Evolutionary conservation across 2,888 invertebrate genomes (phyloP), one percentile per base, ranked within the genome.

Genomic region (Noctua fimbriata): DNA sequence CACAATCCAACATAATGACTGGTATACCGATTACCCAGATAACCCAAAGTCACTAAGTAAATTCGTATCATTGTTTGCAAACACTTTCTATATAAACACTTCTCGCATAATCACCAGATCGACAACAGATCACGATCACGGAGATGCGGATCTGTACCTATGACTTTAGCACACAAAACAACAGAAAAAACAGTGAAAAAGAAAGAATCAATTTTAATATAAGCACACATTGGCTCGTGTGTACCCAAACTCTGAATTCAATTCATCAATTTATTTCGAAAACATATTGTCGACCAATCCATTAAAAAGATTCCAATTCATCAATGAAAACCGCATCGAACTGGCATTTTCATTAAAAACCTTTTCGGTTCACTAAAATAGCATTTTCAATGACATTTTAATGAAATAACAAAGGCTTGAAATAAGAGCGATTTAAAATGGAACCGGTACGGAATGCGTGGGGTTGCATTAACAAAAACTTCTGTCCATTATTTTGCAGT

Each of bases 381-480:
- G 60, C 65, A 63, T 47, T 63, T 44, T 21, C 63, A 67, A 32
- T 66, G 79, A 44, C 60, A 79, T 82, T 81, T 81, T 74, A 87
- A 84, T 87, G 65, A 81, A 78, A 79, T 76, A 55, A 32, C 74
- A 65, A 63, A 78, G 9, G 77, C 55, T 73, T 41, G 41, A 63
- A 78, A 72, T 76, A 52, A 77, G 76, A 79, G 67, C 73, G 41
- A 83, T 87, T 87, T 79, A 73, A 87, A 84, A 79, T 79, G 73
- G 72, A 77, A 58, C 28, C 41, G 28, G 63, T 18, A 60, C 47
- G 41, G 69, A 52, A 70, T 36, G 36, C 36, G 66, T 66, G 67
- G 36, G 69, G 47, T 77, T 83, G 77, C 67, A 78, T 81, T 80
- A 71, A 76, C 69, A 82, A 79, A 87, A 77, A 88, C 66, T 82